A percentile compares a stretch with the other conserved stretches of the same genome.
phyloP scores from a whole-genome alignment of 2,888 invertebrate species.

The Dryobotodes eremita region DNA sequence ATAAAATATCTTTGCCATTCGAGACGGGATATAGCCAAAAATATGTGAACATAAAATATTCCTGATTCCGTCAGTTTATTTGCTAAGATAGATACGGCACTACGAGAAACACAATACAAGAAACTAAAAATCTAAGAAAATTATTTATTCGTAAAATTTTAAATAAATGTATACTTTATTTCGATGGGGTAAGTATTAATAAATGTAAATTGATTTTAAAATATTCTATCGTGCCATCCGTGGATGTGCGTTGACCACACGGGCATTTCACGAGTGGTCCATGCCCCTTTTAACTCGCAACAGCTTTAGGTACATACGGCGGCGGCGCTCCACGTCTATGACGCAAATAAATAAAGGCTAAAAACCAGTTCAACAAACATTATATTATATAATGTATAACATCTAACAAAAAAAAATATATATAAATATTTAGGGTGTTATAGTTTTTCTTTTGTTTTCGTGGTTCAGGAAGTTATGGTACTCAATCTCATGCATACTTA shows the following conservation, averaged over 20 bases:
- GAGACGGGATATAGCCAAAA: background rate
- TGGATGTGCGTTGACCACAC: background rate
- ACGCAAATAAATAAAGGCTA: conserved; percentile 4
- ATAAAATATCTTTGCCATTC: background rate
- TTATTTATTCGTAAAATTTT: conserved; percentile 10
- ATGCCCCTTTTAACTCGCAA: background rate
- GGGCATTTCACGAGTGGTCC: no score
- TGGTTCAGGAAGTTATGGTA: background rate
- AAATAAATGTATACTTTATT: background rate
- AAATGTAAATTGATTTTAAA: background rate
- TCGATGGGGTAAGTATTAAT: background rate
- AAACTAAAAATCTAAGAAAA: background rate
- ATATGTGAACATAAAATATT: background rate
- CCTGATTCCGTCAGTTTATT: background rate
- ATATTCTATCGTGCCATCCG: background rate
- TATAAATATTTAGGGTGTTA: background rate
- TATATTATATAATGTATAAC: conserved; percentile 6
- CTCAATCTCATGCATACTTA: background rate
- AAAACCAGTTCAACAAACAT: conserved; percentile 13
- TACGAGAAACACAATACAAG: background rate
- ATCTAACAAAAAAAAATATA: conserved; percentile 11
- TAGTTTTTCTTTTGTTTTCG: background rate
- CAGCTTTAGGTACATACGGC: no score
- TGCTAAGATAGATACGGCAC: background rate
- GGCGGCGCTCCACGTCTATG: background rate